Percentiles rank a stretch among this genome's conserved stretches.
phyloP scores from a whole-genome alignment of 1,140 invertebrate species.

The Aphis craccivora region DNA sequence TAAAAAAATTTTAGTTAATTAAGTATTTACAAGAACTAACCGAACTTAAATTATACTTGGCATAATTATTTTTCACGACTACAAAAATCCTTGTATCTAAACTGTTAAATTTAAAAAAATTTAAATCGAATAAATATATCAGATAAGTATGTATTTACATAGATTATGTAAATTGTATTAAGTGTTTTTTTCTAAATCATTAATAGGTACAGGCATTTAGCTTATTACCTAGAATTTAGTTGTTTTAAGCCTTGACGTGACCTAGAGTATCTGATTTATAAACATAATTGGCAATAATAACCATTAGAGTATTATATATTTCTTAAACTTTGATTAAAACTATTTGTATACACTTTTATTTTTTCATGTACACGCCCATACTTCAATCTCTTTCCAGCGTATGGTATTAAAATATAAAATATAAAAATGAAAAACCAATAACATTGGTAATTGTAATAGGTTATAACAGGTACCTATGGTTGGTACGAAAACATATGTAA shows the following conservation, averaged over 20 bases:
- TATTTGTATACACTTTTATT: not conserved
- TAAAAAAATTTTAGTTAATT: not conserved
- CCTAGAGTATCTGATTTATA: not conserved
- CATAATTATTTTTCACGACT: not conserved
- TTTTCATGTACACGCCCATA: not conserved
- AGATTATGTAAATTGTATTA: not conserved
- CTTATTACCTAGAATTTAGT: not conserved
- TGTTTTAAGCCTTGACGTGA: not conserved
- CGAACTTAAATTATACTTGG: not conserved
- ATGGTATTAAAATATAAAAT: not conserved
- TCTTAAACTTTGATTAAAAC: not conserved
- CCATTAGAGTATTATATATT: not conserved
- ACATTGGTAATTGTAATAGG: too few species aligned
- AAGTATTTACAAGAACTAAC: fast-evolving
- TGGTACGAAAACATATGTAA: not conserved
- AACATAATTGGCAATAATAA: not conserved
- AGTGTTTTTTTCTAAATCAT: not conserved
- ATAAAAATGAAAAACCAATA: not conserved
- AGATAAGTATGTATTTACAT: not conserved
- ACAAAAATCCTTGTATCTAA: not conserved
- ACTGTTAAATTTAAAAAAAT: not conserved
- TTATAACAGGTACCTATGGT: not conserved
- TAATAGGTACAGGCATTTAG: not conserved
- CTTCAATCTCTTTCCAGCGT: not conserved
- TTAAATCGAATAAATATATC: too few species aligned